Evolutionary conservation across 1,140 invertebrate species (phyloP).

Genomic region (Frieseomelitta varia): DNA sequence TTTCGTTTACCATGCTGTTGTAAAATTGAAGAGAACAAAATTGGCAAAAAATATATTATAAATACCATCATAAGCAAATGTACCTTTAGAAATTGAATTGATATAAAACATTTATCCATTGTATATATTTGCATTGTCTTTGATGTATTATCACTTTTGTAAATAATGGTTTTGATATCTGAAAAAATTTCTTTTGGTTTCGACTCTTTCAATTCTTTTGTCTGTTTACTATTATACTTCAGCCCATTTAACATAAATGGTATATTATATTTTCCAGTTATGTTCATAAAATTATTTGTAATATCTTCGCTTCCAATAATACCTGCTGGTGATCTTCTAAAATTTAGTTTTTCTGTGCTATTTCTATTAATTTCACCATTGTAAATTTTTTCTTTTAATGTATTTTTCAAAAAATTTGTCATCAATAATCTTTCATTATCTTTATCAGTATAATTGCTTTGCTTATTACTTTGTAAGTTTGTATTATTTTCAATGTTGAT

Average conservation of each 20-base stretch:
- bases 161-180: conserved; percentile 5
- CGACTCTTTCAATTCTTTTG: background rate
- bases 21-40: conserved; percentile 63
- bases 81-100: conserved; percentile 64
- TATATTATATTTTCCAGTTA: background rate
- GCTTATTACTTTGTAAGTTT: background rate
- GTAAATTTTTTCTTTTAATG: background rate
- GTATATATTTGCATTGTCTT: conserved; percentile 11
- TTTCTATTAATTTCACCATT: background rate
- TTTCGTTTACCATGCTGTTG: conserved; percentile 48
- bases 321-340: background rate
- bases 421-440: background rate
- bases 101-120: conserved; percentile 65
- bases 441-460: background rate
- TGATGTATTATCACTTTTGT: conserved; percentile 14
- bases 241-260: conserved; percentile 28
- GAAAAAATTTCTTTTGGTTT: conserved; percentile 12
- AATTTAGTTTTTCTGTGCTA: background rate
- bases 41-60: conserved; percentile 68
- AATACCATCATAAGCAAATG: conserved; percentile 66
- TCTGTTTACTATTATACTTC: conserved; percentile 48
- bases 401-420: background rate
- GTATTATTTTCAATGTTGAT: background rate
- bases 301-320: background rate
- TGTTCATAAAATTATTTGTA: background rate